Evolutionary conservation across 2,888 invertebrate species (phyloP), one percentile per base, ranked within the genome.

Genomic region (Euclidia mi): DNA sequence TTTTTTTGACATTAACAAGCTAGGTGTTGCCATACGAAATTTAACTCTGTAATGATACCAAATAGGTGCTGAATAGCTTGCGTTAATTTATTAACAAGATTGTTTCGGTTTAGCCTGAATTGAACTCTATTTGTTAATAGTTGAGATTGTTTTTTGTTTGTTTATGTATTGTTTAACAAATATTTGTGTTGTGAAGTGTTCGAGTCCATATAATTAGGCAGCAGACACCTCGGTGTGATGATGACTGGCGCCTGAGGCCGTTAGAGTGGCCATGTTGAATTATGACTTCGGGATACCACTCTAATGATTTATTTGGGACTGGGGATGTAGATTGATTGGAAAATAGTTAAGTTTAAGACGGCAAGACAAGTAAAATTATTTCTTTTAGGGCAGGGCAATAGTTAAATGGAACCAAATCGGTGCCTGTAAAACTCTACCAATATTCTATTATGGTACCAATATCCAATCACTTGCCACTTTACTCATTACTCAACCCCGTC

Each of bases 211-310:
- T 94, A 92, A 94, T 94, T 94, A 93, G 88, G 79, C 71, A 76
- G 78, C 91, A 91, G 90, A 94, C 94, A 94, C 94, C 93, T 94
- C 81, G 78, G 83, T 77, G 87, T 85, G 88, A 88, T 90, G 87
- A 86, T 80, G 71, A 77, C 84, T 90, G 93, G 93, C 92, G 94
- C 94, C 93, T 87, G 46, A 57, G 85, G 91, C 86, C 17, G 67
- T 69, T 79, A 79, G 77, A 78, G 82, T 81, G 77, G 66, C 79
- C 76, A 71, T 69, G 65, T 63, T 71, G 61, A 61, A 56, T 64
- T 58, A 56, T 61, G 18, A 72, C 64, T 65, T 59, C 57, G 72
- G 76, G 78, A 69, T 46, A 45, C 1, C 1, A 4, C 11, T 10
- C 2, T 29, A 29, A 32, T 44, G 43, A 44, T 44, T 32, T 32